A percentile compares a stretch with the other conserved stretches of the same genome.
phyloP scores from a whole-genome alignment of 2,113 vertebrate genomes.

The Antechinus flavipes region DNA sequence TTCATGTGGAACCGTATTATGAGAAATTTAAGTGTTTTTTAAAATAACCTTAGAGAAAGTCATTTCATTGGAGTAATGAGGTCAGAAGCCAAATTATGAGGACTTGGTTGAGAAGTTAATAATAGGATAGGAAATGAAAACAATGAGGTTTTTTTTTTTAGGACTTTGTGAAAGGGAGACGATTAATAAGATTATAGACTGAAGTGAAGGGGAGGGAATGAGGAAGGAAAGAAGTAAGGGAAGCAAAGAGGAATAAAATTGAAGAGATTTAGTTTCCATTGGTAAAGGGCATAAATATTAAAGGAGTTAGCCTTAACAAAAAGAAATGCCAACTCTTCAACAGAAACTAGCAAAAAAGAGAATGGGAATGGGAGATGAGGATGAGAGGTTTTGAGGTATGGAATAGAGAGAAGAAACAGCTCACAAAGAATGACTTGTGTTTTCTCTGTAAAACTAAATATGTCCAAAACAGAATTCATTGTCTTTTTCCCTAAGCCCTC shows the following conservation, averaged over 20 bases:
- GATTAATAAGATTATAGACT: background rate
- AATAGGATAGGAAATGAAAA: background rate
- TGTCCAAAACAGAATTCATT: background rate
- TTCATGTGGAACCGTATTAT: background rate
- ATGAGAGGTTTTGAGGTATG: background rate
- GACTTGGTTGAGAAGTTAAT: background rate
- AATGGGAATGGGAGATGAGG: background rate
- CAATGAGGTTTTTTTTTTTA: background rate
- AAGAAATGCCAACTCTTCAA: background rate
- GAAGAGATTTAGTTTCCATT: background rate
- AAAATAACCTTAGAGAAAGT: background rate
- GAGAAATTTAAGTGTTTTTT: background rate
- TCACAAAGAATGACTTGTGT: background rate
- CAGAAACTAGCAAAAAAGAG: background rate
- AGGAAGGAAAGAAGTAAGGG: background rate
- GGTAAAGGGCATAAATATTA: background rate
- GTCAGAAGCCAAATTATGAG: background rate
- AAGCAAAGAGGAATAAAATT: background rate
- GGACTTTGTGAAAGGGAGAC: background rate
- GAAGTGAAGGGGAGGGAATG: too few species aligned
- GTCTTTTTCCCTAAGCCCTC: background rate
- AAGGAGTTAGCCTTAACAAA: background rate
- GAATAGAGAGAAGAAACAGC: background rate
- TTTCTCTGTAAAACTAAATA: background rate
- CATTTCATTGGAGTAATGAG: background rate